Percentiles rank a stretch among this genome's conserved stretches.
Conservation (phyloP, 2,888 invertebrate species). For the Dorcus hopei region DNA sequence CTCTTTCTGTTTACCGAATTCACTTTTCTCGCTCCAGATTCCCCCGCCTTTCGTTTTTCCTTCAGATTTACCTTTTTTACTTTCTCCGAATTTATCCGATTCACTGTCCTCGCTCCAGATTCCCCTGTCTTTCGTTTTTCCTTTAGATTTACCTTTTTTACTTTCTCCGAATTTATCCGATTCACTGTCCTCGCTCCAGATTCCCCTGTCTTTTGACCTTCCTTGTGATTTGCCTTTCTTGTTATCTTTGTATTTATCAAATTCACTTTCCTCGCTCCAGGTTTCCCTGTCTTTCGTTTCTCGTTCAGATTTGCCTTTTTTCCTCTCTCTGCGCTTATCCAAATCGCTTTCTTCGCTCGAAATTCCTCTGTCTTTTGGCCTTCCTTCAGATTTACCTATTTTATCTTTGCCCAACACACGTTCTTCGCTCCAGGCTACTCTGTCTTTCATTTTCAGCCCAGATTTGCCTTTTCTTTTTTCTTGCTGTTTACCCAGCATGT, state of each 20-base stretch:
- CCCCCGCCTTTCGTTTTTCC: background rate
- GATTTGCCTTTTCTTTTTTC: too few relatives aligned
- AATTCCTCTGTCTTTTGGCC: background rate
- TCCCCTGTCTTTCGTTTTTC: background rate
- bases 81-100: background rate
- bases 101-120: background rate
- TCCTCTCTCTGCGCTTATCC: background rate
- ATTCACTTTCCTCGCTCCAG: background rate
- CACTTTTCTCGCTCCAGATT: background rate
- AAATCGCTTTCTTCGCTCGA: background rate
- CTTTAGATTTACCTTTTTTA: conserved; percentile 2
- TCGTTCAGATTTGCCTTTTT: background rate
- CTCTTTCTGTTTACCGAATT: background rate
- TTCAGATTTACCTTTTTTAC: background rate
- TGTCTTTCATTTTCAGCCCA: too few relatives aligned
- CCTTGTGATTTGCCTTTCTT: too few relatives aligned
- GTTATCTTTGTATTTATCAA: too few relatives aligned
- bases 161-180: background rate
- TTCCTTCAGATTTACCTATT: background rate
- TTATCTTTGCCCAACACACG: too few relatives aligned
- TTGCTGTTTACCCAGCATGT: too few relatives aligned
- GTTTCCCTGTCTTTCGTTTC: background rate
- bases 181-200: too few relatives aligned
- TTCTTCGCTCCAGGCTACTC: too few relatives aligned
- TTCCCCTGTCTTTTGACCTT: too few relatives aligned